Evolutionary conservation across 2,888 invertebrate species (phyloP).

Genomic region (Camponotus fellah): DNA sequence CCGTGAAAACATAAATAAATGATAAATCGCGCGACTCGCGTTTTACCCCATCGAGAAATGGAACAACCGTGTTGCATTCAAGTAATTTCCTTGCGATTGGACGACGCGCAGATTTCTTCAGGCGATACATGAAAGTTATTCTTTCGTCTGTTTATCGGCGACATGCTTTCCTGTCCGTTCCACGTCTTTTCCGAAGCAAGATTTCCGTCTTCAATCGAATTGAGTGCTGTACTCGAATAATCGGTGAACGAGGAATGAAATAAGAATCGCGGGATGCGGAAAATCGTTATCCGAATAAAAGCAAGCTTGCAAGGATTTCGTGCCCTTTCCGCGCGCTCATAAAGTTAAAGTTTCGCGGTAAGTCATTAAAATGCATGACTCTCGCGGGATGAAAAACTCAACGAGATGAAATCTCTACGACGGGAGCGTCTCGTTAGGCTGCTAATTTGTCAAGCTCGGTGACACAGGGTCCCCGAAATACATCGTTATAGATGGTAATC

Average conservation of each 20-base stretch:
- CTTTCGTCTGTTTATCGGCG: not conserved
- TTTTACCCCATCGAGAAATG: not conserved
- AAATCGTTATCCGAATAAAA: not conserved
- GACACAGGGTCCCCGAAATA: slow-evolving; percentile 30
- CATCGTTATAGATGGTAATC: slow-evolving; percentile 51
- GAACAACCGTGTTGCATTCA: not conserved
- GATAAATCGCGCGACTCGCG: not conserved
- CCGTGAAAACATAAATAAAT: not conserved
- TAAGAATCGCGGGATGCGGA: not conserved
- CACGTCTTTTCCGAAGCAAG: not conserved
- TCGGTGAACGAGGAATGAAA: not conserved
- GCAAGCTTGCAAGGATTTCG: not conserved
- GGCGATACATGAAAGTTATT: not conserved
- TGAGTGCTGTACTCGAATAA: slow-evolving; percentile 8
- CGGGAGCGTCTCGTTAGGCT: slow-evolving; percentile 15
- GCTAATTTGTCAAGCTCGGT: slow-evolving; percentile 45
- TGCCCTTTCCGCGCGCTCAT: not conserved
- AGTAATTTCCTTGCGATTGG: not conserved
- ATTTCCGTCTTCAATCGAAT: not conserved
- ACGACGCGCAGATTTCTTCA: not conserved
- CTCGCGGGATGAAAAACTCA: not conserved
- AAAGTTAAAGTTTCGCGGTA: slow-evolving; percentile 11
- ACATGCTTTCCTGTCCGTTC: not conserved
- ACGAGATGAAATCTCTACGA: slow-evolving; percentile 24
- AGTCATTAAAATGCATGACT: slow-evolving; percentile 42